These are phyloP conservation scores for Desoria tigrina DNA, from an alignment of 2,888 invertebrate species.

Conservation along the genomic window DNA sequence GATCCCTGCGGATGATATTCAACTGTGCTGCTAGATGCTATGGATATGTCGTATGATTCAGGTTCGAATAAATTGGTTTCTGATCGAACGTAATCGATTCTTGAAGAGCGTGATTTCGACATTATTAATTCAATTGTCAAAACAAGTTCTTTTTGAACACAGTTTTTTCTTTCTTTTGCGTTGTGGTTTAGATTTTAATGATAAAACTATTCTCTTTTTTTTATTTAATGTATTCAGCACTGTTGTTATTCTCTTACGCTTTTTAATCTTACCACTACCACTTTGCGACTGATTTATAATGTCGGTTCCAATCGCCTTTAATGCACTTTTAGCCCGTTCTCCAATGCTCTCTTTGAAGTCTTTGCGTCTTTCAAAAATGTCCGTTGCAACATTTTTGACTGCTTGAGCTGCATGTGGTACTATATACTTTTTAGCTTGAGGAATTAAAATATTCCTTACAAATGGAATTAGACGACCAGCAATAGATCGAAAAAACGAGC, in stretches of 20 bases:
- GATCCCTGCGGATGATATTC: neutral
- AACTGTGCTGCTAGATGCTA: neutral
- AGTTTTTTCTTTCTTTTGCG: too few species aligned
- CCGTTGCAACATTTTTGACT: constrained; percentile 5
- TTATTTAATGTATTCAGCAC: neutral
- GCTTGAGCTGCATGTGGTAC: constrained; percentile 2
- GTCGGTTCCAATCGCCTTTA: neutral
- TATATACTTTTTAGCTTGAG: neutral
- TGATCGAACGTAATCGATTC: neutral
- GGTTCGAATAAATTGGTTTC: neutral
- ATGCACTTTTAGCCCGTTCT: neutral
- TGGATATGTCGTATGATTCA: neutral
- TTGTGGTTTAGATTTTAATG: too few species aligned
- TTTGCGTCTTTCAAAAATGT: neutral
- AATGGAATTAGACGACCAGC: neutral
- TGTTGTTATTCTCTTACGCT: neutral
- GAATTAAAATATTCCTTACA: neutral
- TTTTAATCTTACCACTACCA: neutral
- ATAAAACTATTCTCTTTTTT: too few species aligned
- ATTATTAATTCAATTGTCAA: too few species aligned
- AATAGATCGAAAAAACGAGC: constrained; percentile 10
- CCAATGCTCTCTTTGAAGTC: neutral
- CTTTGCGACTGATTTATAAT: constrained; percentile 5
- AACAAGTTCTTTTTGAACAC: too few species aligned
- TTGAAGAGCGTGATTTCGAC: too few species aligned